Base-by-base conservation (phyloP, 2,113 vertebrate genomes). In the Lynx canadensis region DNA sequence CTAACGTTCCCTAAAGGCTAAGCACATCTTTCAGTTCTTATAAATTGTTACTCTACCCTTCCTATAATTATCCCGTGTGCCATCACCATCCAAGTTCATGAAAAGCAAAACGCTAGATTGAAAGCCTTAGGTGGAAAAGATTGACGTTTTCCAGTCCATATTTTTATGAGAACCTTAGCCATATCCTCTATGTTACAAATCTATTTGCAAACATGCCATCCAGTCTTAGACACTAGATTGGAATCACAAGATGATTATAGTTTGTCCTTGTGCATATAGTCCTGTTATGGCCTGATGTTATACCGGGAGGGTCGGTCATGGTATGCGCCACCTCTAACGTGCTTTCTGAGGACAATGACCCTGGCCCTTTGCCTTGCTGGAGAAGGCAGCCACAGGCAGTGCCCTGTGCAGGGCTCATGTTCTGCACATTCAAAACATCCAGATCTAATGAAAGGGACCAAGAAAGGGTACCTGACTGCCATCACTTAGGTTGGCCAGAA, bases 71-170 rank as follows among this genome's bases (percentile, higher is more conserved):
- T 25, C 63, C 55, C 41, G 60, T 7, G 19, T 84, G 76, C 66
- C 36, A 79, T 19, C 68, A 88, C 11, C 45, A 78, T 55, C 33
- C 50, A 94, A 89, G 18, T 12, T 85, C 14, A 60, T 78, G 19
- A 87, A 86, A 94, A 55, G 16, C 29, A 89, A 94, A 96, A 91
- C 33, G 60, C 21, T 45, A n/a, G 48, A 82, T 79, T 85, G 83
- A 79, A 65, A 93, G 45, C 74, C 18, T 38, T 66, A 55, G 36
- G 21, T 91, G 45, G 38, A 68, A 89, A 12, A 36, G 73, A 50
- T 25, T 63, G 25, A 16, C 65, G 36, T 25, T 63, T 90, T 95
- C 29, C 8, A 78, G 48, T 82, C 38, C 71, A 57, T 60, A 63
- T 55, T 96, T 81, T 55, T 65, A n/a, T 48, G 41, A 50, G 96